Base-by-base conservation (phyloP, 2,113 vertebrate genomes). In the Rhynchopsitta pachyrhyncha region DNA sequence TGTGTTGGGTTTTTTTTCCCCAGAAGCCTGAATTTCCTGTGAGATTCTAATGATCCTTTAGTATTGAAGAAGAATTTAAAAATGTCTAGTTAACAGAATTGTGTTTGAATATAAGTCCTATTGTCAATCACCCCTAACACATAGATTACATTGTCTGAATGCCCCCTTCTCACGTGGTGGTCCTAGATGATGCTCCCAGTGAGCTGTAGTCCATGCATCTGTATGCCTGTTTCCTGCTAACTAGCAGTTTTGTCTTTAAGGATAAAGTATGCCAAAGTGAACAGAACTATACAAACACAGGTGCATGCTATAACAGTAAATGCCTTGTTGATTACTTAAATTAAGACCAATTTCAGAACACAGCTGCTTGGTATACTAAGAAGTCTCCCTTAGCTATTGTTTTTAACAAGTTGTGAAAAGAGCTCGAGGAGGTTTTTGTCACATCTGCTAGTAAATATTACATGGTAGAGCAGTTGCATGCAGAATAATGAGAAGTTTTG, bases 291-390 rank as follows among this genome's bases (percentile, higher is more conserved):
- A 44, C 23, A 84, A 83, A 75, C 63, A 82, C 87, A 90, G 70
- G 71, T 95, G 92, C 39, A 29, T 50, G 50, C 63, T 62, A 8
- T 86, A 95, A 82, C 19, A 79, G 13, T 82, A 82, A 95, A 86
- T 49, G 17, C n/a, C 79, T 86, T 70, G 59, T 68, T 96, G 53
- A 69, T 86, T 88, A 42, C 67, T 83, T 90, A 91, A 95, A 95
- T 82, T 79, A 94, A 91, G 70, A 67, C 41, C 28, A 66, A 86
- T 91, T 91, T 95, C n/a, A 74, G 59, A 39, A 53, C 49, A 82
- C 78, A 94, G 53, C 23, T 95, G 78, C 42, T 85, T 77, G 28
- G 22, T 76, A 50, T 17, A 22, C 11, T 76, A 41, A 62, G 13
- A 29, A 2, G 7, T 81, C 6, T 67, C 82, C 66, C 64, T 89